Conservation (phyloP, 2,888 invertebrate genomes). For the Synergus itoensis region DNA sequence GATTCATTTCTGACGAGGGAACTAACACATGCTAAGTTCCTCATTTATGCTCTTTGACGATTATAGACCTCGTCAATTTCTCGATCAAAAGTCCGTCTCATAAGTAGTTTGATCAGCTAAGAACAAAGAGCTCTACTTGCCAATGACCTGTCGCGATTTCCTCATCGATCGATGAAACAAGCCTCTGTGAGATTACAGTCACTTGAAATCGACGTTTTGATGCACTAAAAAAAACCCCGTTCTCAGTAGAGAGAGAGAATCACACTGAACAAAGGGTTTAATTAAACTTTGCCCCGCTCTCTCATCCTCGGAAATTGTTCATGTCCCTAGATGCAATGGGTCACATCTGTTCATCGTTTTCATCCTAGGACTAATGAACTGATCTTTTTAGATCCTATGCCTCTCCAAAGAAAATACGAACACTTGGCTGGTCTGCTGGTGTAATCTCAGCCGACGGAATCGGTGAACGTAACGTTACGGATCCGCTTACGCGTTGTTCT, state of each 20-base stretch:
- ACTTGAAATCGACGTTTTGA: neutral
- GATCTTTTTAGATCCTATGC: neutral
- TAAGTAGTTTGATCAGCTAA: constrained; percentile 16
- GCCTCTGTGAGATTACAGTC: neutral
- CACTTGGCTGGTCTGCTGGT: neutral
- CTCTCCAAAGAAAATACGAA: constrained; percentile 17
- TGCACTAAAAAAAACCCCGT: neutral
- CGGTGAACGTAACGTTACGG: neutral
- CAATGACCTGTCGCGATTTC: neutral
- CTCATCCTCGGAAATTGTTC: neutral
- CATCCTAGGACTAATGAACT: neutral
- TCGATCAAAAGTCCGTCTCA: neutral
- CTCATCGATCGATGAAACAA: constrained; percentile 2
- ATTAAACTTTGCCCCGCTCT: constrained; percentile 7
- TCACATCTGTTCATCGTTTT: constrained; percentile 13
- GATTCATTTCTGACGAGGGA: neutral
- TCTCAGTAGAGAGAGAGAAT: neutral
- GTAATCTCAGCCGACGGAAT: neutral
- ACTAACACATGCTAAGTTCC: neutral
- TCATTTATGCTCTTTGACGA: constrained; percentile 2
- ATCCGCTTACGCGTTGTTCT: constrained; percentile 17
- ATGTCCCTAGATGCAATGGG: neutral
- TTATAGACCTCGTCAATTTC: constrained; percentile 10
- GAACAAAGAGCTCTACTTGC: constrained; percentile 8
- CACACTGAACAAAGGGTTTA: constrained; percentile 29